These are phyloP conservation scores for Spodoptera litura DNA, from an alignment of 1,140 invertebrate species.

Conservation along the genomic window DNA sequence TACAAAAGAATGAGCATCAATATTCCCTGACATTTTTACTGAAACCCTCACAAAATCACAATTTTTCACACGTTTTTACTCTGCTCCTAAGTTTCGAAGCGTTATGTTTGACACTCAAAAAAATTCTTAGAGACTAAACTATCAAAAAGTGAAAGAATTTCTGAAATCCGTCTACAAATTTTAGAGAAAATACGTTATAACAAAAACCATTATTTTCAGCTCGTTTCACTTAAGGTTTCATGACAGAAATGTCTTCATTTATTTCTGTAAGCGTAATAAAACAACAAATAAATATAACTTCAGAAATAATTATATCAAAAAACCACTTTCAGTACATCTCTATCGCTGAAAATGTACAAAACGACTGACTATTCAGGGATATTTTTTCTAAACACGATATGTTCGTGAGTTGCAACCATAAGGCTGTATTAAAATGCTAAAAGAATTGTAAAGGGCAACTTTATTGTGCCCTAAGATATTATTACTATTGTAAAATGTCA, in stretches of 20 bases:
- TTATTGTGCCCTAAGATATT: not conserved
- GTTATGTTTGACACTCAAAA: too few relatives aligned
- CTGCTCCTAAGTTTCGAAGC: too few relatives aligned
- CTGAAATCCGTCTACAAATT: too few relatives aligned
- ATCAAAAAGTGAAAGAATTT: too few relatives aligned
- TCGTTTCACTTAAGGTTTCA: too few relatives aligned
- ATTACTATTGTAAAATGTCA: conserved; percentile 15
- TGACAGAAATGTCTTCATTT: not conserved
- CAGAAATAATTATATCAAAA: too few relatives aligned
- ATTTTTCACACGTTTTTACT: not conserved
- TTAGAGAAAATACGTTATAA: too few relatives aligned
- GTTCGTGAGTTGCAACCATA: not conserved
- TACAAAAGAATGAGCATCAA: conserved; percentile 11
- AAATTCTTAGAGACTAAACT: too few relatives aligned
- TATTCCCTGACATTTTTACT: not conserved
- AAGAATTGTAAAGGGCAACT: not conserved
- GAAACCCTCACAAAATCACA: not conserved
- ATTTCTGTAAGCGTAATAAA: too few relatives aligned
- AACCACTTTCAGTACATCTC: not conserved
- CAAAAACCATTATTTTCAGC: too few relatives aligned
- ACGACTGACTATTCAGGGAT: not conserved
- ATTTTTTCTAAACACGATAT: not conserved
- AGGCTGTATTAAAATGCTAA: conserved; percentile 9
- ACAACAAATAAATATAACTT: too few relatives aligned
- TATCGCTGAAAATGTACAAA: not conserved